Evolutionary conservation across 2,888 invertebrate species (phyloP).

Genomic region (Tenthredo scrophulariae): DNA sequence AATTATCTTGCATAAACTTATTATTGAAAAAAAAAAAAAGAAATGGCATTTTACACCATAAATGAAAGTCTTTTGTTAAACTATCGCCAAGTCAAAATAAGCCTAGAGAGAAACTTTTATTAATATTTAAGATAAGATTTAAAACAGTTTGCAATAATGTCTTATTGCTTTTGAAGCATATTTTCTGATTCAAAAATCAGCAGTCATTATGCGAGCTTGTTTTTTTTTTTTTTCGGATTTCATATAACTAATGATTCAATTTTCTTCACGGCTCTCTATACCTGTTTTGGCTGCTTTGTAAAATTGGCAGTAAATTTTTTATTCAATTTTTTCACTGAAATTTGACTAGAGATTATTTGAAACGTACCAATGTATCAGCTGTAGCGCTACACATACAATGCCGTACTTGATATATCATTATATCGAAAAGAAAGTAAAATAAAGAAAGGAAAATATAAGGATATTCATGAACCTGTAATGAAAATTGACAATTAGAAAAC

Average conservation of each 20-base stretch:
- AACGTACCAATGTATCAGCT: conserved; percentile 44
- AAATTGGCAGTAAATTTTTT: neutral
- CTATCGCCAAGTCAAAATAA: neutral
- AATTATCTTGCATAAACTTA: neutral
- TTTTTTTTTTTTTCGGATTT: neutral
- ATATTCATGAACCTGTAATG: neutral
- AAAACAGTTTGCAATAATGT: neutral
- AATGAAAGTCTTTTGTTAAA: neutral
- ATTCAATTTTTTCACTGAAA: neutral
- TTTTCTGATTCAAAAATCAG: neutral
- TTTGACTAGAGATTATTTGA: neutral
- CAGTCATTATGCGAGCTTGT: neutral
- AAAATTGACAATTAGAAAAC: neutral
- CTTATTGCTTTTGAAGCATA: neutral
- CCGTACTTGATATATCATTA: conserved; percentile 24
- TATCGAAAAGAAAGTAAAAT: neutral
- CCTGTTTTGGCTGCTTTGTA: neutral
- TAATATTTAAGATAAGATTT: neutral
- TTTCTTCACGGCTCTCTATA: neutral
- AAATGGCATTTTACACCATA: conserved; percentile 17
- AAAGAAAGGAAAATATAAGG: neutral
- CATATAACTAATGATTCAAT: neutral
- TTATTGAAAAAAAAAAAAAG: neutral
- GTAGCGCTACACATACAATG: conserved; percentile 39
- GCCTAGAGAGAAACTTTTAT: neutral